A percentile compares a stretch with the other conserved stretches of the same genome.
Evolutionary conservation across 2,797 vertebrate species (phyloP).

Genomic region (Pseudopleuronectes americanus): DNA sequence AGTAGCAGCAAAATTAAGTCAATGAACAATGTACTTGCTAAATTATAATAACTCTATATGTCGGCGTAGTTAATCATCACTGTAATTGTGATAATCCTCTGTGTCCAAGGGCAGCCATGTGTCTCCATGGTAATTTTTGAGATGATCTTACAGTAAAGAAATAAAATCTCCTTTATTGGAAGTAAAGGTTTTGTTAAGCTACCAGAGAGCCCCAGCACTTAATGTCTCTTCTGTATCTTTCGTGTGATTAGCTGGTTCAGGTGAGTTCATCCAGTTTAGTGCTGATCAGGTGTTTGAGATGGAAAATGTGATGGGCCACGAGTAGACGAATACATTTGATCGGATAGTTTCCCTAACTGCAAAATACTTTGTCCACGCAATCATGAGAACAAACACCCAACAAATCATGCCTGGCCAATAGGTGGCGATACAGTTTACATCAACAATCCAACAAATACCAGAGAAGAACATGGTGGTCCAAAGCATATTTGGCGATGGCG

Average conservation of each 20-base stretch:
- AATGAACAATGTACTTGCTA: background rate
- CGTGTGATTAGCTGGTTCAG: background rate
- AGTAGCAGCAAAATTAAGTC: constrained; percentile 3
- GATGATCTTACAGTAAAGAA: background rate
- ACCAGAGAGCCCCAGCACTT: background rate
- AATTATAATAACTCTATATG: background rate
- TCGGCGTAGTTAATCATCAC: constrained; percentile 6
- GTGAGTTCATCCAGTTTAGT: background rate
- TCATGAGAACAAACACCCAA: too few species aligned
- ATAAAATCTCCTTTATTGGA: background rate
- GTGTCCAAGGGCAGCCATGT: constrained; percentile 1
- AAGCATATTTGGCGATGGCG: too few species aligned
- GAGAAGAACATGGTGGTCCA: too few species aligned
- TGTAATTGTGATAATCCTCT: constrained; percentile 7
- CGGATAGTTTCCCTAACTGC: too few species aligned
- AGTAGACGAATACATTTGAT: background rate
- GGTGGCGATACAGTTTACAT: too few species aligned
- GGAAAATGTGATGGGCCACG: background rate
- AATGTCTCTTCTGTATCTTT: background rate
- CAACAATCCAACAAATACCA: too few species aligned
- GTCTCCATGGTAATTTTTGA: background rate
- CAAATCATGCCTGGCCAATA: too few species aligned
- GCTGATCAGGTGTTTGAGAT: background rate
- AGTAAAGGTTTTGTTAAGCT: background rate
- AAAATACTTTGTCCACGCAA: too few species aligned